These are phyloP conservation scores for Urophycis tenuis DNA, from an alignment of 2,797 vertebrate genomes.

Conservation along the genomic window DNA sequence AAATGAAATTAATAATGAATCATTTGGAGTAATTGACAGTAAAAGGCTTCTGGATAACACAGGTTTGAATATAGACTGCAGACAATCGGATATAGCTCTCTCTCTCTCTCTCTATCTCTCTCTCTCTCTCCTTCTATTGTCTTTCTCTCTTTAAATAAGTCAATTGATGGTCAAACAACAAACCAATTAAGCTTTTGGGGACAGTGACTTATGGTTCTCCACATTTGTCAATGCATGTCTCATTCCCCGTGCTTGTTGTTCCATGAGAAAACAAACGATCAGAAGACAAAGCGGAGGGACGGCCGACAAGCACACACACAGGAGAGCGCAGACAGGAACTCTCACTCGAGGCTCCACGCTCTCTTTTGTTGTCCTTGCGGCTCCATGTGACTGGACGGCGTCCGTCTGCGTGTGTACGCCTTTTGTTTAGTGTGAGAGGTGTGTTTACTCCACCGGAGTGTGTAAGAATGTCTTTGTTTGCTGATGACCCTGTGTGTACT, in stretches of 20 bases:
- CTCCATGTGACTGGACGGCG: conserved; percentile 49
- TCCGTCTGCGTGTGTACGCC: conserved; percentile 40
- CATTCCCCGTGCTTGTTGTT: conserved; percentile 39
- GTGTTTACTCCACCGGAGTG: conserved; percentile 42
- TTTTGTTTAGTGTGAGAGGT: conserved; percentile 39
- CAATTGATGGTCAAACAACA: not conserved
- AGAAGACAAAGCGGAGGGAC: conserved; percentile 53
- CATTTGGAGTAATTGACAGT: not conserved
- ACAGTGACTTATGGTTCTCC: conserved; percentile 26
- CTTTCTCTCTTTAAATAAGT: not conserved
- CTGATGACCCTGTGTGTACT: conserved; percentile 49
- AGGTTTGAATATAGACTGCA: not conserved
- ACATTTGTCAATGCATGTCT: conserved; percentile 8
- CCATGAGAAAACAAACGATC: conserved; percentile 47
- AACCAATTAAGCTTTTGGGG: not conserved
- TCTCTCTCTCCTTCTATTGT: no score
- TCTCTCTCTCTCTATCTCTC: no score
- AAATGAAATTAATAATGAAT: not conserved
- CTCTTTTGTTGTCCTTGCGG: conserved; percentile 67
- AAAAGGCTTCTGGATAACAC: not conserved
- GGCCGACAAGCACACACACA: conserved; percentile 52
- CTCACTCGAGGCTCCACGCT: conserved; percentile 25
- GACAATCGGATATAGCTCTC: no score
- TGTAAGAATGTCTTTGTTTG: conserved; percentile 51
- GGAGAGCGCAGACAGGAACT: conserved; percentile 47